Percentiles rank a stretch among this genome's conserved stretches.
Conservation (phyloP, 2,888 invertebrate species). For the Acleris sparsana region DNA sequence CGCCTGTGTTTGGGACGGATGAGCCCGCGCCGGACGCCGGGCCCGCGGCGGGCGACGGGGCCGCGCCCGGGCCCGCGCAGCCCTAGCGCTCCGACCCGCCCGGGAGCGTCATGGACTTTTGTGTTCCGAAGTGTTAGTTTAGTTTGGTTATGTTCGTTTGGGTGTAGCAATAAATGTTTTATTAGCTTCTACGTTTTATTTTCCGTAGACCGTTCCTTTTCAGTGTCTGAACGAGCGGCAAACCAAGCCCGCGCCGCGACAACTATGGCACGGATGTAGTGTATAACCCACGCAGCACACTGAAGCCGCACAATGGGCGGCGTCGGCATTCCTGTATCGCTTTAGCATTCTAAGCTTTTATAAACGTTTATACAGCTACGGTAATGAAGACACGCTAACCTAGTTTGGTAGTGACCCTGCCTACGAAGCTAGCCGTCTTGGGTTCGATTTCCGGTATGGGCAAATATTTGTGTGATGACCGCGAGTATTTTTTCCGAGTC, state of each 20-base stretch:
- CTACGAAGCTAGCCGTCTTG: too few relatives aligned
- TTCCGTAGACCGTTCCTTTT: not conserved
- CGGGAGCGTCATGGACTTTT: conserved; percentile 16
- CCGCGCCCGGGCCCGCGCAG: conserved; percentile 2
- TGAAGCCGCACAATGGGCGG: too few relatives aligned
- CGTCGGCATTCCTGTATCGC: too few relatives aligned
- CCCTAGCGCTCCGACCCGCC: conserved; percentile 10
- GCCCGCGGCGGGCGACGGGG: not conserved
- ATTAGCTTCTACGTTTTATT: conserved; percentile 2
- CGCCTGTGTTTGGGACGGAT: conserved; percentile 3
- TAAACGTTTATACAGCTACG: too few relatives aligned
- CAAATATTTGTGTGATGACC: too few relatives aligned
- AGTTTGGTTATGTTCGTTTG: conserved; percentile 22
- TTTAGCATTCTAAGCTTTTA: too few relatives aligned
- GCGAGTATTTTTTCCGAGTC: too few relatives aligned
- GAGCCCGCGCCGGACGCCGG: not conserved
- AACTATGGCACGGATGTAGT: not conserved
- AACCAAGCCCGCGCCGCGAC: not conserved
- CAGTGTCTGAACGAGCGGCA: not conserved
- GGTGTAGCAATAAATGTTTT: conserved; percentile 40
- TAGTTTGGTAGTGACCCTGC: too few relatives aligned
- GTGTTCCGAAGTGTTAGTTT: conserved; percentile 8
- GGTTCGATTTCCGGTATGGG: too few relatives aligned
- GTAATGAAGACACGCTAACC: too few relatives aligned
- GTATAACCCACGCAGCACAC: too few relatives aligned